Conservation (phyloP, 2,797 vertebrate species). For the Phoeniculus purpureus region DNA sequence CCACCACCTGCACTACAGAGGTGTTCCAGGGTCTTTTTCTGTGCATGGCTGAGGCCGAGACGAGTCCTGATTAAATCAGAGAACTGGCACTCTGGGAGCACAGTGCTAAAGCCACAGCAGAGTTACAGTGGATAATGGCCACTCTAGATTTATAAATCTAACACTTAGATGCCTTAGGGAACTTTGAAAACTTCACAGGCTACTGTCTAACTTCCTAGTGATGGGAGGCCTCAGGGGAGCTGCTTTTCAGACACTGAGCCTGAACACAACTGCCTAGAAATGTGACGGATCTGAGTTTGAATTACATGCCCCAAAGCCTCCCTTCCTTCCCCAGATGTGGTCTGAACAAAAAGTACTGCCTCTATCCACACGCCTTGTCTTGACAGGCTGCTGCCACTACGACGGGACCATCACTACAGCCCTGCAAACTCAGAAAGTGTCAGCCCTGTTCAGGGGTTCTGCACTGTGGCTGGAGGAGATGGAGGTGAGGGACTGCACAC, state of each 20-base stretch:
- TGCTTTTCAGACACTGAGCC: background rate
- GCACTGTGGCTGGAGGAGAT: background rate
- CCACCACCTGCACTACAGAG: background rate
- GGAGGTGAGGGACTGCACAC: background rate
- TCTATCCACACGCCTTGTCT: background rate
- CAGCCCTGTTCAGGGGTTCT: background rate
- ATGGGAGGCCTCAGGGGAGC: background rate
- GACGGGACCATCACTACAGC: background rate
- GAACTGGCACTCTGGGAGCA: background rate
- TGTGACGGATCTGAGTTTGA: background rate
- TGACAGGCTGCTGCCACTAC: background rate
- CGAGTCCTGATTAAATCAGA: background rate
- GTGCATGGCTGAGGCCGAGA: background rate
- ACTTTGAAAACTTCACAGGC: background rate
- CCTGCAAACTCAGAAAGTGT: background rate
- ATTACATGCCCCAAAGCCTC: background rate
- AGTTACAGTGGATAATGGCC: background rate
- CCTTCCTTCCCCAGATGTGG: background rate
- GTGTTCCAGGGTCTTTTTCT: background rate
- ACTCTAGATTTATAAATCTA: background rate
- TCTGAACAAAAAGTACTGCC: background rate
- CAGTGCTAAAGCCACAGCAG: background rate
- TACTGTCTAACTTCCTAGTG: too few relatives aligned
- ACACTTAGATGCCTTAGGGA: background rate
- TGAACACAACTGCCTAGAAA: background rate